Evolutionary conservation across 2,113 vertebrate species (phyloP).

Genomic region (Rhynchomys soricoides): DNA sequence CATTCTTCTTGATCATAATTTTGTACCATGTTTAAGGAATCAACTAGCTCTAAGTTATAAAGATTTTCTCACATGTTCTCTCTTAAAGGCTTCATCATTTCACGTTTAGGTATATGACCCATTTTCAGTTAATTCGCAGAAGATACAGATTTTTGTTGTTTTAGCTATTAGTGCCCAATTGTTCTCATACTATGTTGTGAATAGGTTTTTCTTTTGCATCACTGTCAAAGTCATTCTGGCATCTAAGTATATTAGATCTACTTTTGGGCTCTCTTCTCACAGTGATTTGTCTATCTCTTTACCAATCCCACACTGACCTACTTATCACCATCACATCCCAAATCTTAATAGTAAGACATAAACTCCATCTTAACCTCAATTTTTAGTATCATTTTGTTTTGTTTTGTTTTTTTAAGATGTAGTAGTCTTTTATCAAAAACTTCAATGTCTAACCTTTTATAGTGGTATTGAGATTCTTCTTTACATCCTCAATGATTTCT

Average conservation of each 20-base stretch:
- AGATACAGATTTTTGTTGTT: not conserved
- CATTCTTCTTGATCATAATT: not conserved
- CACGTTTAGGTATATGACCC: not conserved
- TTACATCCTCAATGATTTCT: slow-evolving; percentile 61
- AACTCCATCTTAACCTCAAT: not conserved
- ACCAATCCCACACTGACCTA: not conserved
- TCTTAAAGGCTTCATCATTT: slow-evolving; percentile 29
- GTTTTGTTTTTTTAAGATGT: not conserved
- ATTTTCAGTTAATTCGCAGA: not conserved
- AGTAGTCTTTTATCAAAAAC: slow-evolving; percentile 29
- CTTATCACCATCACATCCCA: not conserved
- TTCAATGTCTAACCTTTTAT: slow-evolving; percentile 67
- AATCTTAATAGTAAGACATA: not conserved
- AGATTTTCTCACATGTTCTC: not conserved
- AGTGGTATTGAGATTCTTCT: slow-evolving; percentile 68
- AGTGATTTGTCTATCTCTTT: not conserved
- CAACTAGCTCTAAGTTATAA: not conserved
- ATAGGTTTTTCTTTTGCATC: not conserved
- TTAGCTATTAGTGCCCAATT: not conserved
- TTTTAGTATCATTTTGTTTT: not conserved
- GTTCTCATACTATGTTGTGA: not conserved
- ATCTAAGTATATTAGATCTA: not conserved
- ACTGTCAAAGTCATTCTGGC: not conserved
- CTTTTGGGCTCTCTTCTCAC: not conserved
- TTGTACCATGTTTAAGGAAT: not conserved